Evolutionary conservation across 37 sponge, comb jelly and placozoan genomes (phyloP).

Genomic region (Oopsacas minuta): DNA sequence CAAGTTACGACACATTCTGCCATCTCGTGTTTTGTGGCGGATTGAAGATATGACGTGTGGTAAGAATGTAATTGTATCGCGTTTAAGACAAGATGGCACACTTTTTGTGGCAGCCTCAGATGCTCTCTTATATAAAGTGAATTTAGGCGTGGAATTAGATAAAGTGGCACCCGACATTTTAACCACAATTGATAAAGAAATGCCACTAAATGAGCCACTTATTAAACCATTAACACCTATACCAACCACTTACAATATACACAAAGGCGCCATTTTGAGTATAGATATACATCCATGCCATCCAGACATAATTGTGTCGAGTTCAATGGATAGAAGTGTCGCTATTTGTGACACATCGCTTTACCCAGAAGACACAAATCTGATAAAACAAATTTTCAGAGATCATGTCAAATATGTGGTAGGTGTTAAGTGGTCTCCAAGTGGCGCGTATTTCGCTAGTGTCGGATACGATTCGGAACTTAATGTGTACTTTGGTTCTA

Average conservation of each 20-base stretch:
- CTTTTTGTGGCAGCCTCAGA: neutral
- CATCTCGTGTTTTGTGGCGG: neutral
- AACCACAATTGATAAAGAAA: neutral
- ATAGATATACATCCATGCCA: conserved; percentile 40
- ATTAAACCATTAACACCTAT: conserved; percentile 29
- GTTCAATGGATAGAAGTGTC: conserved; percentile 1
- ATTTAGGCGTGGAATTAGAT: neutral
- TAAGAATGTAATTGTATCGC: conserved; percentile 10
- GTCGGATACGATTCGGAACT: conserved; percentile 9
- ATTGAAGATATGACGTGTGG: neutral
- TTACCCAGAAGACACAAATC: neutral
- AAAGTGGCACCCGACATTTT: neutral
- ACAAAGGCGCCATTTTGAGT: conserved; percentile 35
- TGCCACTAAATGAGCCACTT: neutral
- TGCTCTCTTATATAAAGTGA: neutral
- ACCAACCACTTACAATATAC: conserved; percentile 7
- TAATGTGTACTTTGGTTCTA: neutral
- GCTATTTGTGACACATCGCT: neutral
- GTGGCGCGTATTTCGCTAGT: conserved; percentile 1
- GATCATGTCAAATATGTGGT: neutral
- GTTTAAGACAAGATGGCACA: neutral
- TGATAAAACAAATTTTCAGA: neutral
- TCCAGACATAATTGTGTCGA: conserved; percentile 5
- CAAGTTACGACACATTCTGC: neutral
- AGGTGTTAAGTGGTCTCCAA: neutral